Conservation (phyloP, 53 echinoderm and acorn worm genomes). For the Glandiceps talaboti region DNA sequence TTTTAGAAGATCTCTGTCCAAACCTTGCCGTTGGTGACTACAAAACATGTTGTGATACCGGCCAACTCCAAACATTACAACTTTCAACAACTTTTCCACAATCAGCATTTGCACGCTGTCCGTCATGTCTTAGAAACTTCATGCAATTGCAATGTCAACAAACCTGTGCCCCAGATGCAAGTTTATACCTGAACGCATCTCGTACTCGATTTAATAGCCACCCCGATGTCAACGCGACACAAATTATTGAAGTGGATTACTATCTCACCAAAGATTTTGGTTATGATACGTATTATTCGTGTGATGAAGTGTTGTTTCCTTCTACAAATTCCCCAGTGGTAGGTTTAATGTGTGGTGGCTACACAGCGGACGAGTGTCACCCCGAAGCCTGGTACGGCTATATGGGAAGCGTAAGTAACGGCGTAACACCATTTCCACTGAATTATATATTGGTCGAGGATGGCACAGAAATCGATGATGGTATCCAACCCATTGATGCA, state of each 20-base stretch:
- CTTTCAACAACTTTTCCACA: constrained; percentile 17
- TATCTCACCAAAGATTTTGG: constrained; percentile 39
- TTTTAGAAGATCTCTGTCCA: constrained; percentile 48
- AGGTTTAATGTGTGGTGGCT: constrained; percentile 57
- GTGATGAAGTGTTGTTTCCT: constrained; percentile 59
- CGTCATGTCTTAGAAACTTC: constrained; percentile 36
- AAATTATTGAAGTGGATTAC: constrained; percentile 13
- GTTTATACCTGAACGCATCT: constrained; percentile 14
- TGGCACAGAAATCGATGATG: constrained; percentile 8
- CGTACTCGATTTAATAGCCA: background rate
- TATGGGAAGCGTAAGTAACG: constrained; percentile 42
- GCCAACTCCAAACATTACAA: constrained; percentile 54
- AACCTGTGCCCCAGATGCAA: constrained; percentile 25
- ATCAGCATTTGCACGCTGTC: constrained; percentile 35
- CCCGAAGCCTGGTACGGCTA: constrained; percentile 57
- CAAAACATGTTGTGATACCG: constrained; percentile 48
- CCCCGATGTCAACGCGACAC: background rate
- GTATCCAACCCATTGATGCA: constrained; percentile 31
- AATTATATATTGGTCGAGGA: constrained; percentile 11
- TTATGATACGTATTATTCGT: constrained; percentile 11
- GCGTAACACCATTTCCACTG: constrained; percentile 31
- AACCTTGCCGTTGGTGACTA: constrained; percentile 26
- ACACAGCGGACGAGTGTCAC: constrained; percentile 48
- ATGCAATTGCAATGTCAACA: constrained; percentile 26
- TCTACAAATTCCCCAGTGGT: constrained; percentile 58